phyloP scores from a whole-genome alignment of 2,113 vertebrate genomes.

The Podilymbus podiceps region DNA sequence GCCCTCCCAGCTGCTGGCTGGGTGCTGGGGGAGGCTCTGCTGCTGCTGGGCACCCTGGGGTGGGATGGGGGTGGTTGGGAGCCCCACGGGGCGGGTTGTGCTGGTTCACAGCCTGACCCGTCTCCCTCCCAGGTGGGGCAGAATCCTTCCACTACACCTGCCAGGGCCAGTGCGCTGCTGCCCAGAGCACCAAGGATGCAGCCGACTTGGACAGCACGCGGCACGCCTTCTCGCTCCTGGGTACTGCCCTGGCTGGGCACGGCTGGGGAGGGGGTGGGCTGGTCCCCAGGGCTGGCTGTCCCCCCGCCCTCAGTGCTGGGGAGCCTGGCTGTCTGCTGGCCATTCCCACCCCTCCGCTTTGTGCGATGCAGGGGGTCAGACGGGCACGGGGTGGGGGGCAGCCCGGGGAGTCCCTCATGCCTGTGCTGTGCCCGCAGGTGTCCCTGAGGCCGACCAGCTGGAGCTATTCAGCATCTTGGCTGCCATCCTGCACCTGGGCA shows the following conservation, averaged over 20 bases:
- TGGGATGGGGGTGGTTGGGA: not conserved
- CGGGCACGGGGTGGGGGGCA: not conserved
- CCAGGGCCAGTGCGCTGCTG: conserved; percentile 66
- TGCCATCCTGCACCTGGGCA: conserved; percentile 80
- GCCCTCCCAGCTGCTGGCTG: not conserved
- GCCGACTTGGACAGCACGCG: conserved; percentile 70
- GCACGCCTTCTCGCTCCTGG: conserved; percentile 73
- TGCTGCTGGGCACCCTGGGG: rapidly evolving
- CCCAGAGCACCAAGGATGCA: conserved; percentile 33
- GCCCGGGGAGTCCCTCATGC: not conserved
- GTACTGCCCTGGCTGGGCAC: not conserved
- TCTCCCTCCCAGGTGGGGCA: conserved; percentile 50
- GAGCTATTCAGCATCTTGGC: conserved; percentile 78
- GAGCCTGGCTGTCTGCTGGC: not conserved
- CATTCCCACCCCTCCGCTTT: rapidly evolving
- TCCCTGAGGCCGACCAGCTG: conserved; percentile 77
- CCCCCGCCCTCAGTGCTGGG: not conserved
- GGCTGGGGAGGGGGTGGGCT: not conserved
- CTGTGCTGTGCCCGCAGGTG: conserved; percentile 56
- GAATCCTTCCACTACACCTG: conserved; percentile 75
- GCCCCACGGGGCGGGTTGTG: rapidly evolving
- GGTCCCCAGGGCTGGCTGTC: not conserved
- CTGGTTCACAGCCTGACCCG: rapidly evolving
- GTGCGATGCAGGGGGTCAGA: not conserved
- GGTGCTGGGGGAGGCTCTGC: not conserved